Conservation (phyloP, 2,113 vertebrate species). For the Pachycephala philippinensis region DNA sequence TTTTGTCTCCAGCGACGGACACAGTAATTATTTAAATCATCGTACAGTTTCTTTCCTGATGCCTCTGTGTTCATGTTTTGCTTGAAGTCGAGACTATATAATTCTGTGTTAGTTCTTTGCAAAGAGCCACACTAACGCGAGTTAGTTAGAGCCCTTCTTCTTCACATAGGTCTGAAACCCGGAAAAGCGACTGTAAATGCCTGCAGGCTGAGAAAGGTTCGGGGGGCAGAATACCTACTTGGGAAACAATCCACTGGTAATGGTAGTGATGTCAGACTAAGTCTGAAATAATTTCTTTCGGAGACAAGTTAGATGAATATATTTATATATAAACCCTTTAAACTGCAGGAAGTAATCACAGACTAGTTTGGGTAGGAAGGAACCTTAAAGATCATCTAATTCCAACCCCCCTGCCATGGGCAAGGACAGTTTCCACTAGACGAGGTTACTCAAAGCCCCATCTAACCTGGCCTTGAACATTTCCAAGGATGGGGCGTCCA, state of each 20-base stretch:
- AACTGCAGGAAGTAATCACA: not conserved
- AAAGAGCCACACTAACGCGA: rapidly evolving
- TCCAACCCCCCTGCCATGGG: not conserved
- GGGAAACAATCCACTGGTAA: not conserved
- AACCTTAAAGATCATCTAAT: not conserved
- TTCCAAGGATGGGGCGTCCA: not conserved
- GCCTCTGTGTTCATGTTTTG: not conserved
- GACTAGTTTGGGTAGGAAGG: not conserved
- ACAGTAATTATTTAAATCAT: not conserved
- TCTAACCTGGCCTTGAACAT: not conserved
- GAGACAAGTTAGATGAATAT: not conserved
- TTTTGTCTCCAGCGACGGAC: too few relatives aligned
- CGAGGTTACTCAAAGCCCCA: not conserved
- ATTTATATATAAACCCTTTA: not conserved
- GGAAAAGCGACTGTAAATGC: not conserved
- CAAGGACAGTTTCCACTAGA: not conserved
- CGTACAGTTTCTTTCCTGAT: not conserved
- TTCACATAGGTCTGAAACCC: rapidly evolving
- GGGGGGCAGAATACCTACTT: rapidly evolving
- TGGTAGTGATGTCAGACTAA: not conserved
- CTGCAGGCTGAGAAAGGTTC: not conserved
- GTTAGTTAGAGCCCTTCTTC: not conserved
- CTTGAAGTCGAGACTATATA: not conserved
- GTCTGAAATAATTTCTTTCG: not conserved
- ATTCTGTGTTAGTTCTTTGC: not conserved